phyloP scores from a whole-genome alignment of 2,113 vertebrate genomes.

The Macrotis lagotis region DNA sequence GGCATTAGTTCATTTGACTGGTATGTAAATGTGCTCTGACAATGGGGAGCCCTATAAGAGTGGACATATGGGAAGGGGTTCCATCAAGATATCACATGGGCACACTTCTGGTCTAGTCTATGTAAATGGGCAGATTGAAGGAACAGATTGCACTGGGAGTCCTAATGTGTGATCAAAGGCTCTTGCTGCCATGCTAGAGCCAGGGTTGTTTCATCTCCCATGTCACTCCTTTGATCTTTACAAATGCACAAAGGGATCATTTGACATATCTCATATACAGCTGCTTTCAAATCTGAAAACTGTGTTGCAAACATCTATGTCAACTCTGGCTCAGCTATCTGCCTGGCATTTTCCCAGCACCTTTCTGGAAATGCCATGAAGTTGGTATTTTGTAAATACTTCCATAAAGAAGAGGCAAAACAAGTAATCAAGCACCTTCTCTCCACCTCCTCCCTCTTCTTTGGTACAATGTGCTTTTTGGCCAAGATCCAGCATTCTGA shows the following conservation, averaged over 20 bases:
- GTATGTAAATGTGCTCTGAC: not conserved
- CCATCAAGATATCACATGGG: not conserved
- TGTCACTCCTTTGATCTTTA: not conserved
- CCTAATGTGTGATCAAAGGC: not conserved
- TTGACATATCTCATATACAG: not conserved
- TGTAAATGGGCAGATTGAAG: not conserved
- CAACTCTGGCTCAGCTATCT: not conserved
- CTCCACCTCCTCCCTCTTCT: not conserved
- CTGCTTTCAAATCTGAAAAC: not conserved
- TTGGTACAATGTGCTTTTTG: not conserved
- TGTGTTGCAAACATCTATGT: constrained; percentile 7
- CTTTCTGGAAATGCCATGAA: not conserved
- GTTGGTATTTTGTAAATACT: not conserved
- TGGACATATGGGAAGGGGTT: not conserved
- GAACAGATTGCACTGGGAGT: constrained; percentile 2
- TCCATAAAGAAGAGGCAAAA: not conserved
- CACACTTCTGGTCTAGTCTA: not conserved
- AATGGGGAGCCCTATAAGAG: not conserved
- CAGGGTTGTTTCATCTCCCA: not conserved
- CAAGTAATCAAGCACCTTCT: not conserved
- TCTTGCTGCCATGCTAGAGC: not conserved
- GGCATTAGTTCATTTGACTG: not conserved
- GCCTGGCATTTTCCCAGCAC: not conserved
- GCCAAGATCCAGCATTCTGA: not conserved
- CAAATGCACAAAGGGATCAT: not conserved